Evolutionary conservation across 2,888 invertebrate species (phyloP).

Genomic region (Ormyrus nitidulus): DNA sequence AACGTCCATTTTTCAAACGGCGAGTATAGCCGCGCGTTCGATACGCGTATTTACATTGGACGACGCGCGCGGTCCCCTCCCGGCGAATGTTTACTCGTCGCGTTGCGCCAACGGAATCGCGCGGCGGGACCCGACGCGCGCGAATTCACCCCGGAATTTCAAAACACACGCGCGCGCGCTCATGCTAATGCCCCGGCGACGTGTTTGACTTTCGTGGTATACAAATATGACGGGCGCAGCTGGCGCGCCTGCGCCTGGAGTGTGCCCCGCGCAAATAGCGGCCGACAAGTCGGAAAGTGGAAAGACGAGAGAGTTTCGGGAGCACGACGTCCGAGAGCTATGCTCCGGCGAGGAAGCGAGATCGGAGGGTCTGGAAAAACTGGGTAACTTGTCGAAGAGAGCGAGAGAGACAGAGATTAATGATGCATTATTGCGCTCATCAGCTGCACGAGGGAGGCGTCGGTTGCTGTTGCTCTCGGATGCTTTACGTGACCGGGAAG

Average conservation of each 20-base stretch:
- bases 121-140: constrained; percentile 14
- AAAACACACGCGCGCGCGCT: background rate
- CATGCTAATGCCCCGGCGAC: background rate
- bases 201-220: constrained; percentile 26
- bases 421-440: too few species aligned
- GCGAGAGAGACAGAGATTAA: background rate
- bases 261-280: background rate
- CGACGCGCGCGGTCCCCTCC: background rate
- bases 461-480: too few species aligned
- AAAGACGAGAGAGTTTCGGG: background rate
- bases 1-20: constrained; percentile 32
- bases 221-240: constrained; percentile 28
- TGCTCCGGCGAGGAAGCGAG: background rate
- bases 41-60: constrained; percentile 42
- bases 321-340: background rate
- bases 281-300: constrained; percentile 30
- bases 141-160: constrained; percentile 30
- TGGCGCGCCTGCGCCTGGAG: background rate
- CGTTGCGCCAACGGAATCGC: background rate
- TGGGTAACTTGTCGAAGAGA: background rate
- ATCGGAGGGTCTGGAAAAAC: background rate
- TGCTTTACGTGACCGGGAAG: too few species aligned
- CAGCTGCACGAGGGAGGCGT: too few species aligned
- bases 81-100: constrained; percentile 35
- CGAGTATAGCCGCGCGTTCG: background rate